phyloP scores from a whole-genome alignment of 2,888 invertebrate genomes.

The Lypha dubia region DNA sequence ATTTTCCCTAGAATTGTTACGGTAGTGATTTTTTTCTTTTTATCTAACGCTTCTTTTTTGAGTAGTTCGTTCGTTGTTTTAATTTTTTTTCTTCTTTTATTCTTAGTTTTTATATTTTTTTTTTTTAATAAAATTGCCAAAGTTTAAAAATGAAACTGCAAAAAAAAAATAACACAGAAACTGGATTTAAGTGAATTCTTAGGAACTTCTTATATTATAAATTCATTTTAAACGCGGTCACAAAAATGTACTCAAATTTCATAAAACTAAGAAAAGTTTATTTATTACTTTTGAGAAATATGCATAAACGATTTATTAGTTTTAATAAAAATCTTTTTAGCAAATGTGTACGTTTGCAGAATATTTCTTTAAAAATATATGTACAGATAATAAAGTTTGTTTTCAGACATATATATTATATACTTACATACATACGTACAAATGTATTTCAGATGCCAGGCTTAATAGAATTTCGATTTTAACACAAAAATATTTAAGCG shows the following conservation, averaged over 20 bases:
- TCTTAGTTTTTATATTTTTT: not conserved
- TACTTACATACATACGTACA: not conserved
- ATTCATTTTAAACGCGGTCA: conserved; percentile 11
- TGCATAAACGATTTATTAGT: conserved; percentile 47
- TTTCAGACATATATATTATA: not conserved
- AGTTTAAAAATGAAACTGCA: not conserved
- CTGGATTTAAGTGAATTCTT: conserved; percentile 37
- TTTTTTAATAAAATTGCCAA: conserved; percentile 47
- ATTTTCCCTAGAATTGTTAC: conserved; percentile 52
- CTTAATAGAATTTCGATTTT: not conserved
- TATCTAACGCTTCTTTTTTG: conserved; percentile 51
- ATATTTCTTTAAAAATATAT: not conserved
- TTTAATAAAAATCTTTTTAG: not conserved
- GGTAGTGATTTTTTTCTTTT: conserved; percentile 58
- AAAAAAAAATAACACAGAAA: conserved; percentile 10
- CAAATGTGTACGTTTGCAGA: not conserved
- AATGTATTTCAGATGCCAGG: no score
- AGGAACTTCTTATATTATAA: conserved; percentile 41
- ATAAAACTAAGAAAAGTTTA: conserved; percentile 34
- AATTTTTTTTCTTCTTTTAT: not conserved
- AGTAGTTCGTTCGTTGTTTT: conserved; percentile 22
- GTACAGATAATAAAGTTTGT: not conserved
- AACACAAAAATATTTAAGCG: not conserved
- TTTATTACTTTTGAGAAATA: conserved; percentile 56
- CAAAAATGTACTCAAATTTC: conserved; percentile 47